A percentile compares a stretch with the other conserved stretches of the same genome.
phyloP scores from a whole-genome alignment of 2,888 invertebrate genomes.

The Heliconius erato region DNA sequence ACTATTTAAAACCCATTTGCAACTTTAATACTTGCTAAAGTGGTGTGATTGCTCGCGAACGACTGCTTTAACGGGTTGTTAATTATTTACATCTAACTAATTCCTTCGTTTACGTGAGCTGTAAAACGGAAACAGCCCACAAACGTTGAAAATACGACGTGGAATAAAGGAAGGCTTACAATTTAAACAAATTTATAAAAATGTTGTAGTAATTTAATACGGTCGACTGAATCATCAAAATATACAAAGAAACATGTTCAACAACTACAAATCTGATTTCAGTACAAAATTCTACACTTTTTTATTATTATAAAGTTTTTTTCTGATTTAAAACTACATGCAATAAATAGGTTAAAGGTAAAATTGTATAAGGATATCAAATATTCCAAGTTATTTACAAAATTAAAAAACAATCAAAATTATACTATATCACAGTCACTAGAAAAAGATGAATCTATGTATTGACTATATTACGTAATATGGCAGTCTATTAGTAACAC shows the following conservation, averaged over 20 bases:
- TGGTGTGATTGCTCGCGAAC: constrained; percentile 70
- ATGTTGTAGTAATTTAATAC: constrained; percentile 71
- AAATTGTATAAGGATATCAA: constrained; percentile 85
- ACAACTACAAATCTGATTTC: constrained; percentile 65
- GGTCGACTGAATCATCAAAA: constrained; percentile 65
- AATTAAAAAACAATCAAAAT: constrained; percentile 74
- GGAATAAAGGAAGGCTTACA: not conserved
- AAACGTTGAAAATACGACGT: not conserved
- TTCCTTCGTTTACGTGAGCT: constrained; percentile 28
- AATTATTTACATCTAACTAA: constrained; percentile 52
- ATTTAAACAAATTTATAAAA: constrained; percentile 57
- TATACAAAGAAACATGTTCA: constrained; percentile 65
- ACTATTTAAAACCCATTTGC: constrained; percentile 69
- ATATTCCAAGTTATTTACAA: constrained; percentile 81
- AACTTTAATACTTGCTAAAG: constrained; percentile 69
- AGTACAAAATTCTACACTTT: constrained; percentile 69
- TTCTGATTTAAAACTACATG: constrained; percentile 61
- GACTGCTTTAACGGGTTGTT: constrained; percentile 65
- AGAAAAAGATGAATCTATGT: constrained; percentile 74
- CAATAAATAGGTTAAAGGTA: constrained; percentile 76
- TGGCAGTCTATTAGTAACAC: constrained; percentile 80
- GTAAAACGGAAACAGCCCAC: not conserved
- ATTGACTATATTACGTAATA: constrained; percentile 63
- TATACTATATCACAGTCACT: constrained; percentile 86
- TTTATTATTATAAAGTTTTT: constrained; percentile 41